These are phyloP conservation scores for Alouatta palliata DNA, from an alignment of 2,113 vertebrate genomes.

Conservation along the genomic window DNA sequence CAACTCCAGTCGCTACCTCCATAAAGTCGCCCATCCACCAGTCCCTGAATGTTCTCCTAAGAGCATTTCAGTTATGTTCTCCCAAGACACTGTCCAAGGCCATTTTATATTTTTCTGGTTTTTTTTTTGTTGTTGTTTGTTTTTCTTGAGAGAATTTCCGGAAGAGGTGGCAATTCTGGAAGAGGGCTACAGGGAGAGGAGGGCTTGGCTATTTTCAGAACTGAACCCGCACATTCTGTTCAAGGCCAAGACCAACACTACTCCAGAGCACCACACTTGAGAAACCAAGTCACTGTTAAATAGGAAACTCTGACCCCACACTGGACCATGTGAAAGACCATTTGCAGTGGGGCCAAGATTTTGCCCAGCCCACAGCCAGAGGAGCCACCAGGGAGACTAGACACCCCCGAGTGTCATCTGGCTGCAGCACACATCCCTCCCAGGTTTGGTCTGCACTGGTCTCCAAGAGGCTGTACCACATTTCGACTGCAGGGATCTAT, in stretches of 20 bases:
- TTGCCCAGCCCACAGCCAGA: not conserved
- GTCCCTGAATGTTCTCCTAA: not conserved
- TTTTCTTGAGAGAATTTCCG: not conserved
- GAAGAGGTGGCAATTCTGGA: not conserved
- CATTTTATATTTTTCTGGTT: not conserved
- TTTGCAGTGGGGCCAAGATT: not conserved
- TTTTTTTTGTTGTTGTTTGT: not conserved
- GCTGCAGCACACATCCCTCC: not conserved
- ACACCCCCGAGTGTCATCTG: rapidly evolving
- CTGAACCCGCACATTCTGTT: not conserved
- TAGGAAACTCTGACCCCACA: not conserved
- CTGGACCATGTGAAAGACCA: not conserved
- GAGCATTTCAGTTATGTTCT: not conserved
- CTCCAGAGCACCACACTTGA: not conserved
- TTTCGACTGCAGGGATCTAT: not conserved
- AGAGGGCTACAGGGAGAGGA: not conserved
- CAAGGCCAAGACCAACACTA: not conserved
- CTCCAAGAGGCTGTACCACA: rapidly evolving
- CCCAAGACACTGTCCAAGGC: not conserved
- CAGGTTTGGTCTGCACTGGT: not conserved
- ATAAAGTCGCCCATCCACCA: not conserved
- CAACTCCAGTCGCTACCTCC: not conserved
- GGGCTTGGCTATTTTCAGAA: not conserved
- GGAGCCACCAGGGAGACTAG: not conserved
- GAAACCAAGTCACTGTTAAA: not conserved